Percentiles rank a stretch among this genome's conserved stretches.
Evolutionary conservation across 2,888 invertebrate genomes (phyloP).

Genomic region (Galerucella nymphaeae): DNA sequence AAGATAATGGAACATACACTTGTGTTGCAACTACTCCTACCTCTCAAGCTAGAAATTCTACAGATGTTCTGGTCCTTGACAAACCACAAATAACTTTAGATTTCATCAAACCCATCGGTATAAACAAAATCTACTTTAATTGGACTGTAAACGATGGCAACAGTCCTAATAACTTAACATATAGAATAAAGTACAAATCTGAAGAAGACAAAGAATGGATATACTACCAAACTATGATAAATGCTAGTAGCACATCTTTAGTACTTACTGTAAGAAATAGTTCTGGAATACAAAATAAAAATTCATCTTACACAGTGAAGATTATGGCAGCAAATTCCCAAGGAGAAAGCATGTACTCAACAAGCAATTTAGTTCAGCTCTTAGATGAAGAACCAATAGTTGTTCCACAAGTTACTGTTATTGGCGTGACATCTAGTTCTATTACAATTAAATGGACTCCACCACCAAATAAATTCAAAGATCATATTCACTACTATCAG

Average conservation of each 20-base stretch:
- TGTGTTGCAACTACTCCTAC: slow-evolving; percentile 65
- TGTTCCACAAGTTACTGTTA: slow-evolving; percentile 81
- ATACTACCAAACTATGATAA: slow-evolving; percentile 72
- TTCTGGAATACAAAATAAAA: slow-evolving; percentile 64
- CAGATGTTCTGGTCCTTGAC: slow-evolving; percentile 70
- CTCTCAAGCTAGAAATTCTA: slow-evolving; percentile 52
- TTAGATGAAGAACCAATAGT: slow-evolving; percentile 80
- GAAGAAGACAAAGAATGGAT: slow-evolving; percentile 68
- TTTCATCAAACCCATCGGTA: slow-evolving; percentile 79
- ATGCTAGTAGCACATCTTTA: slow-evolving; percentile 74
- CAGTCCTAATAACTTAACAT: slow-evolving; percentile 72
- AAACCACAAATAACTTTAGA: slow-evolving; percentile 78
- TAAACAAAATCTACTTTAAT: slow-evolving; percentile 80
- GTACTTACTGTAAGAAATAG: slow-evolving; percentile 70
- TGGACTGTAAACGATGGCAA: slow-evolving; percentile 86
- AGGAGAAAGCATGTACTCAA: slow-evolving; percentile 70
- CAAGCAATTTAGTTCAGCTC: slow-evolving; percentile 71
- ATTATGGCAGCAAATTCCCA: slow-evolving; percentile 76
- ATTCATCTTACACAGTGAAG: slow-evolving; percentile 75
- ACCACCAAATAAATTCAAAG: slow-evolving; percentile 73
- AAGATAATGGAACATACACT: slow-evolving; percentile 80
- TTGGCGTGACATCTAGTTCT: slow-evolving; percentile 76
- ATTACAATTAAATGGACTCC: slow-evolving; percentile 85
- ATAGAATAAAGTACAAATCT: slow-evolving; percentile 68
- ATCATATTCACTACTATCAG: slow-evolving; percentile 81